Evolutionary conservation across 1,140 invertebrate genomes (phyloP), one percentile per base, ranked within the genome.

Genomic region (Philopotamus ludificatus): DNA sequence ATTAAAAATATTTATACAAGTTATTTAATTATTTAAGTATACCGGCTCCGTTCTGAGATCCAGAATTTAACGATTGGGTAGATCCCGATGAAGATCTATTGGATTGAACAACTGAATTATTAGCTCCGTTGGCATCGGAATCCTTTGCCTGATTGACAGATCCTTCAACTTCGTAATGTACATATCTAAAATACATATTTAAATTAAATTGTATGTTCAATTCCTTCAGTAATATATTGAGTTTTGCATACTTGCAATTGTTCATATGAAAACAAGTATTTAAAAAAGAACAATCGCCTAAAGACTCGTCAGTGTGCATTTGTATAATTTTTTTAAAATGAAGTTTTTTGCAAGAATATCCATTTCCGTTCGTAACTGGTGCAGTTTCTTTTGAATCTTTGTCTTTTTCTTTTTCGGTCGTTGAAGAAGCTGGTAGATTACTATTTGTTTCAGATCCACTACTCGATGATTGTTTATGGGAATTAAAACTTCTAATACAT

Each of bases 251-350:
- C 87, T 98, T 98, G 85, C 96, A 98, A 49, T 92, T 95, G 71
- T 98, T 95, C 95, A 99, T 98, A 75, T 99, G 96, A 74, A 98
- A 99, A 76, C 96, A 98, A 0, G 96, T 99, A 75, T 99, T 98
- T 0, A 98, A 83, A 78, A 98, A 98, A 42, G 95, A 98, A 77
- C 96, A 98, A 75, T 98, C 96, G 0, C 96, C 96, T 3, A 98
- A 81, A 0, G 92, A 87, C 78, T 98, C 95, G 77, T 98, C 97
- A 0, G 97, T 99, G 75, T 98, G 96, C 65, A 88, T 86, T 76
- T 98, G 94, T 67, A 98, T 96, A 63, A 98, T 98, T 82, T 98
- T 98, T 73, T 93, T 93, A 75, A 98, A 99, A 78, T 99, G 96
- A 21, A 98, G 81, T 74, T 96, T 95, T 64, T 88, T 89, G 79